These are phyloP conservation scores for Acronicta alni DNA, from an alignment of 2,888 invertebrate species.

Conservation along the genomic window DNA sequence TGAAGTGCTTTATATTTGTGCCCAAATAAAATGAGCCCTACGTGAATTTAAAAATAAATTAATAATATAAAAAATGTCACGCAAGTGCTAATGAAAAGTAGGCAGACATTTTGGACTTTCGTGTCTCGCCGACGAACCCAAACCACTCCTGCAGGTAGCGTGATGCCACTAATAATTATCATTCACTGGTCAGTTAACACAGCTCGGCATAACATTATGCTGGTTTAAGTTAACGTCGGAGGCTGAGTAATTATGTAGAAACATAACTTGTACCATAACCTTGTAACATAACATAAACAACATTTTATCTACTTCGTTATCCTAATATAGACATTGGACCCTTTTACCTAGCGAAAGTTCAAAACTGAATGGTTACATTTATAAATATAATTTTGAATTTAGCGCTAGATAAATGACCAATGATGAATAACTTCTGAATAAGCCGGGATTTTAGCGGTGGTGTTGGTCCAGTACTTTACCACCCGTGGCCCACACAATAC, in stretches of 20 bases:
- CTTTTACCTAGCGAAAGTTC: too few species aligned
- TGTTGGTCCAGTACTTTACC: not conserved
- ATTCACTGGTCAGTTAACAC: slow-evolving; percentile 47
- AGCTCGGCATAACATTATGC: slow-evolving; percentile 27
- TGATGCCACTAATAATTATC: slow-evolving; percentile 59
- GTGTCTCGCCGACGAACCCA: slow-evolving; percentile 63
- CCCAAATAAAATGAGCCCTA: not conserved
- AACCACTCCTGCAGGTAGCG: slow-evolving; percentile 74
- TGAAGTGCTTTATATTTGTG: too few species aligned
- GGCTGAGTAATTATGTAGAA: too few species aligned
- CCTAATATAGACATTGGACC: too few species aligned
- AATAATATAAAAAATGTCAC: slow-evolving; percentile 32
- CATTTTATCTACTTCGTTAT: too few species aligned
- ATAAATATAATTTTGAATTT: not conserved
- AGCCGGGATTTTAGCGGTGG: too few species aligned
- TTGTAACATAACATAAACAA: too few species aligned
- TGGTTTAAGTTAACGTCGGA: slow-evolving; percentile 10
- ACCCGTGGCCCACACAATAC: not conserved
- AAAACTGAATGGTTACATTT: too few species aligned
- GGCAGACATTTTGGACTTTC: slow-evolving; percentile 35
- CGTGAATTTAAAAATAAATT: not conserved
- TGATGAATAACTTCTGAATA: not conserved
- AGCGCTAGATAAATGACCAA: not conserved
- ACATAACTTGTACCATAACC: too few species aligned
- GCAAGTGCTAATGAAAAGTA: slow-evolving; percentile 47